A percentile compares a stretch with the other conserved stretches of the same genome.
Conservation (phyloP, 2,113 vertebrate genomes). For the Ochotona curzoniae region DNA sequence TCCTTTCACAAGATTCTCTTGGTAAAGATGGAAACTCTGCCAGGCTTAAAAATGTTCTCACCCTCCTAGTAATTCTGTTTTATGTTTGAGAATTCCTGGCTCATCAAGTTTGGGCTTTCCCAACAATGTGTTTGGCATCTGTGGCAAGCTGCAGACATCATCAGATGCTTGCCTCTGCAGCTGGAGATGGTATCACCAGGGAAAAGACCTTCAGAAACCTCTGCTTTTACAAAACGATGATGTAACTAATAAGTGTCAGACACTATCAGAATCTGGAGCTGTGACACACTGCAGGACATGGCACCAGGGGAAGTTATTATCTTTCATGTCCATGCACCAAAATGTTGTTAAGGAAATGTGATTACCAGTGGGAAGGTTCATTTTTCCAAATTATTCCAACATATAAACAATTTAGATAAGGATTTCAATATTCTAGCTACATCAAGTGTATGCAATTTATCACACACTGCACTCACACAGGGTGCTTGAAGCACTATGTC, state of each 20-base stretch:
- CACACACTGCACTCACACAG: not conserved
- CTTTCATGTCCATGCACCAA: slow-evolving; percentile 83
- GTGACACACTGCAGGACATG: slow-evolving; percentile 85
- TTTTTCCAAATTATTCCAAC: slow-evolving; percentile 85
- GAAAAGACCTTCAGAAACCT: slow-evolving; percentile 67
- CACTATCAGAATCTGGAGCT: slow-evolving; percentile 74
- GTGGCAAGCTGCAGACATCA: slow-evolving; percentile 30
- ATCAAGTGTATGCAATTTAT: slow-evolving; percentile 66
- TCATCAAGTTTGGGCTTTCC: not conserved
- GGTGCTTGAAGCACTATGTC: not conserved
- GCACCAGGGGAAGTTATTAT: slow-evolving; percentile 79
- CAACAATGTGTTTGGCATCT: slow-evolving; percentile 1
- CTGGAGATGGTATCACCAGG: slow-evolving; percentile 41
- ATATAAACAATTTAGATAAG: slow-evolving; percentile 85
- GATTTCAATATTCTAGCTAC: slow-evolving; percentile 66
- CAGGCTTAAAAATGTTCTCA: not conserved
- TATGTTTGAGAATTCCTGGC: not conserved
- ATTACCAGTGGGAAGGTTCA: slow-evolving; percentile 83
- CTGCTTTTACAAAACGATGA: slow-evolving; percentile 79
- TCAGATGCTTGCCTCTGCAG: slow-evolving; percentile 3
- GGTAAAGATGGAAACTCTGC: too few species aligned
- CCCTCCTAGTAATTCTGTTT: not conserved
- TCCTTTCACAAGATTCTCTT: not conserved
- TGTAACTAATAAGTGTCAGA: slow-evolving; percentile 83
- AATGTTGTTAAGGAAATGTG: slow-evolving; percentile 85